Conservation (phyloP, 2,888 invertebrate species). For the Allolobophora icterica region DNA sequence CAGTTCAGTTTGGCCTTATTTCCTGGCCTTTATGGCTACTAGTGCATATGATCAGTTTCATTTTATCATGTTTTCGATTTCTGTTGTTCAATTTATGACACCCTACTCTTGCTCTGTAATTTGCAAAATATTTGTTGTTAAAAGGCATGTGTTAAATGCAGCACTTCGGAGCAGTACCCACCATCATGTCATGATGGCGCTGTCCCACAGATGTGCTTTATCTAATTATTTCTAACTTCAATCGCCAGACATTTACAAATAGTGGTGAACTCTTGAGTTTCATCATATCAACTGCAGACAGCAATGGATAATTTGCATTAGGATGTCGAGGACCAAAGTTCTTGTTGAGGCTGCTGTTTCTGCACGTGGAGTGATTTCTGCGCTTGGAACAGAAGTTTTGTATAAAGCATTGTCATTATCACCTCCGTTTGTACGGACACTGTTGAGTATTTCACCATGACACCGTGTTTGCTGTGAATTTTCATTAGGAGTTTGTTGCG, state of each 20-base stretch:
- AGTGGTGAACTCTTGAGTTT: not conserved
- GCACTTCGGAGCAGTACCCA: not conserved
- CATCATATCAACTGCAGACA: not conserved
- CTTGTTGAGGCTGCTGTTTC: conserved; percentile 17
- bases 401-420: not conserved
- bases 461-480: not conserved
- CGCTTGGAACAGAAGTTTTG: not conserved
- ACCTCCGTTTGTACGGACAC: not conserved
- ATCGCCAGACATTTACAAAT: not conserved
- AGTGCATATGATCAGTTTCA: too few relatives aligned
- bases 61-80: not conserved
- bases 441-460: not conserved
- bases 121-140: not conserved
- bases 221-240: not conserved
- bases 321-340: conserved; percentile 11
- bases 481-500: not conserved
- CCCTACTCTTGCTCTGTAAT: not conserved
- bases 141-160: not conserved
- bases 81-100: not conserved
- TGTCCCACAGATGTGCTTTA: not conserved
- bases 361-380: conserved; percentile 17
- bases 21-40: too few relatives aligned
- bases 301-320: not conserved
- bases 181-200: not conserved
- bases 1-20: not conserved